Evolutionary conservation across 1,140 invertebrate genomes (phyloP).

Genomic region (Eumaeus atala): DNA sequence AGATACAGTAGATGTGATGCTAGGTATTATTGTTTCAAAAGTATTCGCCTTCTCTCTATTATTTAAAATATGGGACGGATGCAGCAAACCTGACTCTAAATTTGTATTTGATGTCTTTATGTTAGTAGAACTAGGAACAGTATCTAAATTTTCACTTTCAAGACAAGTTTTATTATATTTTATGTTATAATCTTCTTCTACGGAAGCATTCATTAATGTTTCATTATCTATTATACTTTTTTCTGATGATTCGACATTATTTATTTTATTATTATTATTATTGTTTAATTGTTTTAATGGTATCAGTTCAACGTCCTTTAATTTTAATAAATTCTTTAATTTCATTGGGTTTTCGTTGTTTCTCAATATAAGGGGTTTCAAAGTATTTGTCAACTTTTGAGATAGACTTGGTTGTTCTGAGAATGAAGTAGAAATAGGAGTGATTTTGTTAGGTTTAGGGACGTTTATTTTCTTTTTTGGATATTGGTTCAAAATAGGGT

Average conservation of each 20-base stretch:
- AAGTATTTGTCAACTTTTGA: conserved; percentile 8
- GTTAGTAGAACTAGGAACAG: conserved; percentile 11
- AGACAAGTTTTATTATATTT: neutral
- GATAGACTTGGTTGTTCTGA: neutral
- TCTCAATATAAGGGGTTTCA: conserved; percentile 2
- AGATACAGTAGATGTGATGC: too few species aligned
- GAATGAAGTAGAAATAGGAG: neutral
- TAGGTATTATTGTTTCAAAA: too few species aligned
- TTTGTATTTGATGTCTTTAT: neutral
- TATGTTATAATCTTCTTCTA: neutral
- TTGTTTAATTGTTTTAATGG: conserved; percentile 16
- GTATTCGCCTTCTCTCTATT: too few species aligned
- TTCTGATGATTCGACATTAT: neutral
- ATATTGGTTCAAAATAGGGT: conserved; percentile 7
- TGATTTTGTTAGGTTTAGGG: neutral
- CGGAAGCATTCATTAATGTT: conserved; percentile 11
- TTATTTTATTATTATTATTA: neutral
- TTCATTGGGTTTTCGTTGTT: conserved; percentile 16
- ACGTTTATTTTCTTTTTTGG: neutral
- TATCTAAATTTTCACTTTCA: conserved; percentile 6
- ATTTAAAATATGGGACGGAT: too few species aligned
- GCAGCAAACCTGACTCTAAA: too few species aligned
- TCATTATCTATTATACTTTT: conserved; percentile 7
- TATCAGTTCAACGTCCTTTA: conserved; percentile 29
- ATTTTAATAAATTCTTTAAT: conserved; percentile 26